Evolutionary conservation across 92 coral and sea anemone genomes (phyloP).

Genomic region (Meandrina meandrites): DNA sequence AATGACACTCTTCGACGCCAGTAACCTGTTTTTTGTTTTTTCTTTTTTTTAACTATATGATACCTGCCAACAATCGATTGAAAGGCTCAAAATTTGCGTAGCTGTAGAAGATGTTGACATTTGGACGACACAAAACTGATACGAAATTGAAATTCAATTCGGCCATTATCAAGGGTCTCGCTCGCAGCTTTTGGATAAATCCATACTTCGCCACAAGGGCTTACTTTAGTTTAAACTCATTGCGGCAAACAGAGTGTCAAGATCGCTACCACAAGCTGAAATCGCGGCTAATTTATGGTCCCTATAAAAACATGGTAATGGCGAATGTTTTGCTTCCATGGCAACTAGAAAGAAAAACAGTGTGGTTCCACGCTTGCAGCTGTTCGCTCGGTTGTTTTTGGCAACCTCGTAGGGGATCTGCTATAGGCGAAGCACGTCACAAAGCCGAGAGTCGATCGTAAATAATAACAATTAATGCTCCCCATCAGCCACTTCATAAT

Average conservation of each 20-base stretch:
- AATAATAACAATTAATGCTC: slow-evolving; percentile 35
- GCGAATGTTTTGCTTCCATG: slow-evolving; percentile 60
- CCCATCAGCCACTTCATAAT: neutral
- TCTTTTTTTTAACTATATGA: neutral
- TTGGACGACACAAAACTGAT: neutral
- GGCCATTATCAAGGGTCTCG: neutral
- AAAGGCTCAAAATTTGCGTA: slow-evolving; percentile 11
- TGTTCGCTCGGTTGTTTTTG: slow-evolving; percentile 34
- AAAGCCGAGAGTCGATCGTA: slow-evolving; percentile 13
- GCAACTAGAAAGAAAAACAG: slow-evolving; percentile 45
- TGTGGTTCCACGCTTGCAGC: slow-evolving; percentile 38
- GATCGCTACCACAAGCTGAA: neutral
- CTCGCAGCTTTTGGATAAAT: neutral
- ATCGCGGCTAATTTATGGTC: neutral
- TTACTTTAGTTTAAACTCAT: neutral
- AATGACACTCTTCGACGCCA: neutral
- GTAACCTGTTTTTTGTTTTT: neutral
- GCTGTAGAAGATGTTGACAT: slow-evolving; percentile 18
- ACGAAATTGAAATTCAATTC: neutral
- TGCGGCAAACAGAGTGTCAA: neutral
- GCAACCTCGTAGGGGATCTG: slow-evolving; percentile 14
- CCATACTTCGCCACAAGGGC: no score
- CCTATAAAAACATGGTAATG: no score
- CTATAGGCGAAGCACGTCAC: slow-evolving; percentile 33
- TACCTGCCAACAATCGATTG: slow-evolving; percentile 15